Percentiles rank a stretch among this genome's conserved stretches.
These are phyloP conservation scores for Pantelozetes paolii DNA, from an alignment of 2,888 invertebrate species.

Conservation along the genomic window DNA sequence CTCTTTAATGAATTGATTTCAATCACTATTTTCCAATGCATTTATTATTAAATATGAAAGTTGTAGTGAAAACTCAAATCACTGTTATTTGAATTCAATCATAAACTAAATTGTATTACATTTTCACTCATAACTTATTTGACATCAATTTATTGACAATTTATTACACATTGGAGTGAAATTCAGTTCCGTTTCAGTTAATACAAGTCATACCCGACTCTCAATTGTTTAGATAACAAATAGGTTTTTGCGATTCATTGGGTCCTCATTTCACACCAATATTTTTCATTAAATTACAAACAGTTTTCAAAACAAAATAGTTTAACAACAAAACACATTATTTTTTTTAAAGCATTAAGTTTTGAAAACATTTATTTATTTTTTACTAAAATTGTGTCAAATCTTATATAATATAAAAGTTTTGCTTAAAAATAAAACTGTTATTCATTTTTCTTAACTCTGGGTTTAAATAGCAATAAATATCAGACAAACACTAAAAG, in stretches of 20 bases:
- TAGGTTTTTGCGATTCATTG: not conserved
- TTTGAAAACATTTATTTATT: not conserved
- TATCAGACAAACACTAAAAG: too few relatives aligned
- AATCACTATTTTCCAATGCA: not conserved
- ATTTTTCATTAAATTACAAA: too few relatives aligned
- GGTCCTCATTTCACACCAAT: too few relatives aligned
- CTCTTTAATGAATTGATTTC: not conserved
- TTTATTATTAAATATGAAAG: slow-evolving; percentile 1
- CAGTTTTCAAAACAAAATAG: too few relatives aligned
- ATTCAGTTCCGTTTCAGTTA: not conserved
- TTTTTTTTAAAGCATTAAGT: not conserved
- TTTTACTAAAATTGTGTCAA: slow-evolving; percentile 7
- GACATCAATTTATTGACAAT: too few relatives aligned
- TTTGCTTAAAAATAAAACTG: not conserved
- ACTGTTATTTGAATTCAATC: not conserved
- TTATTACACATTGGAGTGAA: not conserved
- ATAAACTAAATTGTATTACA: too few relatives aligned
- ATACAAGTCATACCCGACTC: slow-evolving; percentile 20
- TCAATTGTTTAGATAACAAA: too few relatives aligned
- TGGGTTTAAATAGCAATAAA: not conserved
- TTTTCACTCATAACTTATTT: too few relatives aligned
- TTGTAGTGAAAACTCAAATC: not conserved
- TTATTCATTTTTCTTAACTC: not conserved
- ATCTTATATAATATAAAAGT: not conserved
- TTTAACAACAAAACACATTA: too few relatives aligned